Conservation (phyloP, 2,888 invertebrate genomes). For the Notodonta ziczac region DNA sequence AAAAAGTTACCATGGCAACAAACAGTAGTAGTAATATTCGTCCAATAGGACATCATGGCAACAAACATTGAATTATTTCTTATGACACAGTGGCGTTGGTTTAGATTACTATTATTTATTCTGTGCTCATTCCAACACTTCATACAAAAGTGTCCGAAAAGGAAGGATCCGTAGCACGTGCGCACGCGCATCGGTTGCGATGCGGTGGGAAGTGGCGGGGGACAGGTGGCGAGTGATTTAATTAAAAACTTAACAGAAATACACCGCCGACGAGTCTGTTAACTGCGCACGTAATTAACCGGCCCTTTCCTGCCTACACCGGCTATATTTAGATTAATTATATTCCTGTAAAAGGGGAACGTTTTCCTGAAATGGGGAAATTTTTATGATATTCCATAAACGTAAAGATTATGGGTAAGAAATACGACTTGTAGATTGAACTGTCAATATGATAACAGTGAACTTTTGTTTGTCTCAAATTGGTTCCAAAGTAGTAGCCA, state of each 20-base stretch:
- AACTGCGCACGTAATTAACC: constrained; percentile 45
- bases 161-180: constrained; percentile 48
- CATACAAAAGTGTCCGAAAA: constrained; percentile 14
- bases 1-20: too few relatives aligned
- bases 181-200: constrained; percentile 15
- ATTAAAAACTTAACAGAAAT: constrained; percentile 60
- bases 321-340: constrained; percentile 48
- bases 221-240: constrained; percentile 75
- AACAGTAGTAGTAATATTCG: too few relatives aligned
- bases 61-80: too few relatives aligned
- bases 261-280: constrained; percentile 44
- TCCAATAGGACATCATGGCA: too few relatives aligned
- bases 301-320: constrained; percentile 43
- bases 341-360: neutral
- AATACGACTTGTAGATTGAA: neutral
- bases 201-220: constrained; percentile 28
- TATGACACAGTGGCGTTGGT: too few relatives aligned
- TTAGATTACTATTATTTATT: too few relatives aligned
- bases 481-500: too few relatives aligned
- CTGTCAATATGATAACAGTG: neutral
- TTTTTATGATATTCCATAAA: neutral
- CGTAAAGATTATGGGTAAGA: neutral
- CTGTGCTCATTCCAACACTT: neutral
- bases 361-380: neutral
- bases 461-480: too few relatives aligned